A percentile compares a stretch with the other conserved stretches of the same genome.
Conservation (phyloP, 2,797 vertebrate species). For the Microhierax caerulescens region DNA sequence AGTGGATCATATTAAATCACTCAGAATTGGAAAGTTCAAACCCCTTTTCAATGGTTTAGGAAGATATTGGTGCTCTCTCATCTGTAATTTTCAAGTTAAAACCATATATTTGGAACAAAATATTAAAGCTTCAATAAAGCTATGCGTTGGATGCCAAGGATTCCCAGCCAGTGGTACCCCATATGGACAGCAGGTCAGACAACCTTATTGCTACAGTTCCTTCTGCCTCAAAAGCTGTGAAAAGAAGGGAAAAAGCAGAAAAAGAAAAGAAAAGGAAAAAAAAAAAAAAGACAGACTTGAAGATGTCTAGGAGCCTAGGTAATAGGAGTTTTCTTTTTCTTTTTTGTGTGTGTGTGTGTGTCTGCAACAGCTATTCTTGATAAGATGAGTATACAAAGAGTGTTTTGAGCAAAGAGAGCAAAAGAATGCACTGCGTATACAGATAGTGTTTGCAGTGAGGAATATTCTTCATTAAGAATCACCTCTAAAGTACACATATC, state of each 20-base stretch:
- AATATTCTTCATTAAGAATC: background rate
- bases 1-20: background rate
- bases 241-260: background rate
- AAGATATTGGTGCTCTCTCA: background rate
- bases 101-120: background rate
- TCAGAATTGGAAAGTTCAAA: background rate
- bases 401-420: background rate
- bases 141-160: background rate
- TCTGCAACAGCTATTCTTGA: background rate
- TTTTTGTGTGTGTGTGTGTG: background rate
- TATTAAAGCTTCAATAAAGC: background rate
- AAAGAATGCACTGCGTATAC: background rate
- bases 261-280: background rate
- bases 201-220: background rate
- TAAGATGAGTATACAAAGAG: background rate
- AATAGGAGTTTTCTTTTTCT: background rate
- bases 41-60: background rate
- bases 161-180: background rate
- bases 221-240: background rate
- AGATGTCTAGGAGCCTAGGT: background rate
- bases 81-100: background rate
- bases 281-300: background rate
- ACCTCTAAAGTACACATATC: background rate
- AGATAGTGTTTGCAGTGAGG: background rate
- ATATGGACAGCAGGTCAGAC: background rate